Percentiles rank a stretch among this genome's conserved stretches.
Conservation (phyloP, 2,888 invertebrate genomes). For the Sarcophaga subvicina region DNA sequence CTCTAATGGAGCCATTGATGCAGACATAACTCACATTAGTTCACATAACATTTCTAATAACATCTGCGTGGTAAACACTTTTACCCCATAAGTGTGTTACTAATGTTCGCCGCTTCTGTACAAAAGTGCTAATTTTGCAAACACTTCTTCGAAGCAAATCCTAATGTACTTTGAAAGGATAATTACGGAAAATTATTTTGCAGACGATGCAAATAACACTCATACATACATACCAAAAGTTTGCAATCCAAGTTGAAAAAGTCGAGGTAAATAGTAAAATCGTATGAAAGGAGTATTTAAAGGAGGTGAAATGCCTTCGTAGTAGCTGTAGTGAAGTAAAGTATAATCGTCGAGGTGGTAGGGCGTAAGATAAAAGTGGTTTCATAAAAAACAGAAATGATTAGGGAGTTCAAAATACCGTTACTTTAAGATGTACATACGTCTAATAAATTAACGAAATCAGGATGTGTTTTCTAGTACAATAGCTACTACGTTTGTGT, state of each 20-base stretch:
- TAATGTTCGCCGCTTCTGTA: constrained; percentile 17
- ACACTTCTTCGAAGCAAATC: constrained; percentile 33
- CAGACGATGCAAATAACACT: constrained; percentile 52
- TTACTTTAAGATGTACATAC: constrained; percentile 8
- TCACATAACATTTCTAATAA: no score
- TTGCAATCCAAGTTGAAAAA: constrained; percentile 36
- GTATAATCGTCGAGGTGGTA: not conserved
- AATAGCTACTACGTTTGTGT: not conserved
- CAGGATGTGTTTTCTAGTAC: no score
- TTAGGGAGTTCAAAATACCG: constrained; percentile 8
- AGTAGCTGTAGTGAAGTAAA: not conserved
- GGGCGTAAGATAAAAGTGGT: not conserved
- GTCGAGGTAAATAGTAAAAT: not conserved
- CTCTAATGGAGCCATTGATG: no score
- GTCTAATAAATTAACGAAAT: no score
- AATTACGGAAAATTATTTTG: constrained; percentile 60
- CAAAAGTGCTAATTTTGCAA: constrained; percentile 35
- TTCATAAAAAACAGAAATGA: not conserved
- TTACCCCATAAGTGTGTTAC: not conserved
- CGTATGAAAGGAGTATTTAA: not conserved
- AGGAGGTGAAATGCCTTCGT: not conserved
- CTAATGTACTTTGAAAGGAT: constrained; percentile 57
- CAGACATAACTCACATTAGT: no score
- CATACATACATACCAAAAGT: not conserved
- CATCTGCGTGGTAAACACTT: not conserved